Evolutionary conservation across 2,113 vertebrate species (phyloP).

Genomic region (Sander lucioperca): DNA sequence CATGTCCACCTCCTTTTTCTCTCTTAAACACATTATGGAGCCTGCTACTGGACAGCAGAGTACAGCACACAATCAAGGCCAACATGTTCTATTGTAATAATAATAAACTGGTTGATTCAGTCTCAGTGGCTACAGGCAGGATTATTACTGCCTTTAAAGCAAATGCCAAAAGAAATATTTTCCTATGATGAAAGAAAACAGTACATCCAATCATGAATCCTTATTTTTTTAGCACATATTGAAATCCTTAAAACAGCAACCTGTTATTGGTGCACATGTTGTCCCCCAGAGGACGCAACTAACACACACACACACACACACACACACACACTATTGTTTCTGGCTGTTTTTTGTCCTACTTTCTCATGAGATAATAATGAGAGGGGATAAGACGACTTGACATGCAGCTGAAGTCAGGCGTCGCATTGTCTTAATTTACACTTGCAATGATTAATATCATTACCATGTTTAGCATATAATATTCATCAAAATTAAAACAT

Average conservation of each 20-base stretch:
- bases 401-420: background rate
- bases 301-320: background rate
- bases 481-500: background rate
- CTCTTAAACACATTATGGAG: background rate
- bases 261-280: background rate
- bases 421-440: background rate
- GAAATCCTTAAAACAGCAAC: background rate
- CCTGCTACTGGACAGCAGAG: constrained; percentile 13
- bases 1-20: background rate
- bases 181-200: background rate
- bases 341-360: constrained; percentile 6
- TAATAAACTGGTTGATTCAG: background rate
- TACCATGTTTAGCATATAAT: background rate
- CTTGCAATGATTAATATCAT: background rate
- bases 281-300: background rate
- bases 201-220: background rate
- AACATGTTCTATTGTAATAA: background rate
- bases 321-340: background rate
- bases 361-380: constrained; percentile 11
- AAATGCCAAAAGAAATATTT: background rate
- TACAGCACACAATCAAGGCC: constrained; percentile 21
- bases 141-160: constrained; percentile 3
- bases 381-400: constrained; percentile 8
- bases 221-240: background rate
- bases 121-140: constrained; percentile 8